Evolutionary conservation across 2,797 vertebrate species (phyloP).

Genomic region (Bradypodion ventrale): DNA sequence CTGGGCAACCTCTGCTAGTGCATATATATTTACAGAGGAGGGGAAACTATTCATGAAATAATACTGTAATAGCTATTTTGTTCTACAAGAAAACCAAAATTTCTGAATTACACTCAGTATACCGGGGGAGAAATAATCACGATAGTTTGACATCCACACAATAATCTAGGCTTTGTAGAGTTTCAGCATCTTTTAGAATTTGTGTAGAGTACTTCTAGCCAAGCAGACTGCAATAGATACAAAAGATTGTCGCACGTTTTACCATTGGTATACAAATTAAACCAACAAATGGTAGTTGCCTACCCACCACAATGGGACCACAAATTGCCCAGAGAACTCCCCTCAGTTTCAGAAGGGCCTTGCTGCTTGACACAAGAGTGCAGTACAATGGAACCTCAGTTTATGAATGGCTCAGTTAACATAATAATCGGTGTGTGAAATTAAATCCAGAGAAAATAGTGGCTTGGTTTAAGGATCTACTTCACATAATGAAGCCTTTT

Average conservation of each 20-base stretch:
- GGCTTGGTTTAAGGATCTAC: too few relatives aligned
- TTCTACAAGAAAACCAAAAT: not conserved
- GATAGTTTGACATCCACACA: not conserved
- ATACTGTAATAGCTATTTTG: not conserved
- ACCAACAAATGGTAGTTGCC: not conserved
- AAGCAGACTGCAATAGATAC: not conserved
- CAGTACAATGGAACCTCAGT: too few relatives aligned
- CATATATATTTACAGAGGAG: not conserved
- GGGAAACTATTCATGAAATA: not conserved
- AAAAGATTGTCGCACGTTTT: not conserved
- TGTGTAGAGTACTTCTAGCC: not conserved
- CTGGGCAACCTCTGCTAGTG: too few relatives aligned
- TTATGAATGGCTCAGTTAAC: too few relatives aligned
- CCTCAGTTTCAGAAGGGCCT: not conserved
- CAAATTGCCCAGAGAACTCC: not conserved
- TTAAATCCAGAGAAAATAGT: too few relatives aligned
- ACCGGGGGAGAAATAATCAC: too few relatives aligned
- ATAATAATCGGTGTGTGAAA: too few relatives aligned
- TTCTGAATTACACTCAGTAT: not conserved
- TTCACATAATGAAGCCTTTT: too few relatives aligned
- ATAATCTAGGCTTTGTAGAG: not conserved
- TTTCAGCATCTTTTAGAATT: not conserved
- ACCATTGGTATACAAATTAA: not conserved
- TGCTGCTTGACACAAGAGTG: not conserved
- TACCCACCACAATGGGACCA: not conserved